These are phyloP conservation scores for Phrynosoma platyrhinos DNA, from an alignment of 2,113 vertebrate genomes.

Conservation along the genomic window DNA sequence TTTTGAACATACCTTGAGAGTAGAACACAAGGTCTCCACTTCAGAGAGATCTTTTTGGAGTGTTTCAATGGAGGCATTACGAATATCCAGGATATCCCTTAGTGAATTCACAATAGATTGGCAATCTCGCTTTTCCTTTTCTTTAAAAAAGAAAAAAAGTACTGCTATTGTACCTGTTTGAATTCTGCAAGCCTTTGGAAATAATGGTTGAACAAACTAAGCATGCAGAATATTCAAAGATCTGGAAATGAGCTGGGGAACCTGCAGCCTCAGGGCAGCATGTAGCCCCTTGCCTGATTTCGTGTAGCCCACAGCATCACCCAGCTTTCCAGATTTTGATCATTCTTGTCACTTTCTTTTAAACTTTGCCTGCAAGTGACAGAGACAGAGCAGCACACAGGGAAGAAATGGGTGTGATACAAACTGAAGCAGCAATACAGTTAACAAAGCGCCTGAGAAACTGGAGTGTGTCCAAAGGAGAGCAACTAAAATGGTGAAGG, in stretches of 20 bases:
- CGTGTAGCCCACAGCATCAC: not conserved
- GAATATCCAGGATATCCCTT: slow-evolving; percentile 85
- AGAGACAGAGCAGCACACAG: not conserved
- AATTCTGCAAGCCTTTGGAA: not conserved
- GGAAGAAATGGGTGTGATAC: not conserved
- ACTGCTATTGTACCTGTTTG: not conserved
- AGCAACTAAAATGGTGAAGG: no score
- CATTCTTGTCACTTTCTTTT: not conserved
- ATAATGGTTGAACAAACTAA: not conserved
- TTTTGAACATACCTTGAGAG: slow-evolving; percentile 83
- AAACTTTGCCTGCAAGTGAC: not conserved
- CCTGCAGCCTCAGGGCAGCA: not conserved
- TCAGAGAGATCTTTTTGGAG: slow-evolving; percentile 83
- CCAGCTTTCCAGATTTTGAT: not conserved
- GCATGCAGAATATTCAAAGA: not conserved
- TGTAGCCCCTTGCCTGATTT: not conserved
- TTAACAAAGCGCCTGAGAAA: no score
- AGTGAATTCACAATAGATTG: slow-evolving; percentile 83
- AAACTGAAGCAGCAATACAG: not conserved
- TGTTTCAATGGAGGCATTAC: slow-evolving; percentile 85
- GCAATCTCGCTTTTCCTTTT: slow-evolving; percentile 86
- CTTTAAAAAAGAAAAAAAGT: slow-evolving; percentile 67
- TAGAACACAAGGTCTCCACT: slow-evolving; percentile 88
- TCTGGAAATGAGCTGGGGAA: not conserved
- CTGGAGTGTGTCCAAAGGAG: no score